Evolutionary conservation across 53 echinoderm and acorn worm species (phyloP), one percentile per base, ranked within the genome.

Genomic region (Apostichopus leukothele): DNA sequence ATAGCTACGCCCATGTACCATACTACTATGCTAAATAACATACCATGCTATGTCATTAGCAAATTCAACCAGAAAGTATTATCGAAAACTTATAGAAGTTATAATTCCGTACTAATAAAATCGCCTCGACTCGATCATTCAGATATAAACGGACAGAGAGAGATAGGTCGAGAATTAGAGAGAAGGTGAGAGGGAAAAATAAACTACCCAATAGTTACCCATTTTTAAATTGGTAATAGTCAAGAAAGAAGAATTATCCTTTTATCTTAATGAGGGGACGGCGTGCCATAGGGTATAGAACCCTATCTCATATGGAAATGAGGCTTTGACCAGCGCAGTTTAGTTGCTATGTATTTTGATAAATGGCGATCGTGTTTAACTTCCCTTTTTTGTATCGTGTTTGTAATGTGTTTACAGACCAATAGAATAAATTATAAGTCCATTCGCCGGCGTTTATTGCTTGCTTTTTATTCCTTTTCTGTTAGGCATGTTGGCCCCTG

Each of bases 161-260:
- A 13, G 63, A 63, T 13, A 63, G 16, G 16, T 4, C 11, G 9
- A 63, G 7, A 63, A 7, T 13, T 4, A 63, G 61, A 63, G 39
- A 63, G 9, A 7, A 63, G 16, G 16, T 13, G 16, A 63, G 63
- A 16, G 63, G 16, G 12, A 63, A 63, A 63, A 13, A 63, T 63
- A 63, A 4, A 63, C 63, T 63, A 63, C 7, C 63, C 63, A 6
- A 63, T 63, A 63, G 63, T 16, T 63, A 63, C 12, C 16, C 63
- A 63, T 63, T 63, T 63, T 63, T 63, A 63, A 63, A 63, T 63
- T 63, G 63, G 63, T 63, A 63, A 63, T 63, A 63, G 63, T 63
- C 12, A 63, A 63, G 16, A 11, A 13, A 4, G 16, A 16, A 13
- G 63, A 4, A 13, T 63, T 63, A 63, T 63, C 63, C 63, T 63